Evolutionary conservation across 2,113 vertebrate genomes (phyloP).

Genomic region (Mastomys coucha): DNA sequence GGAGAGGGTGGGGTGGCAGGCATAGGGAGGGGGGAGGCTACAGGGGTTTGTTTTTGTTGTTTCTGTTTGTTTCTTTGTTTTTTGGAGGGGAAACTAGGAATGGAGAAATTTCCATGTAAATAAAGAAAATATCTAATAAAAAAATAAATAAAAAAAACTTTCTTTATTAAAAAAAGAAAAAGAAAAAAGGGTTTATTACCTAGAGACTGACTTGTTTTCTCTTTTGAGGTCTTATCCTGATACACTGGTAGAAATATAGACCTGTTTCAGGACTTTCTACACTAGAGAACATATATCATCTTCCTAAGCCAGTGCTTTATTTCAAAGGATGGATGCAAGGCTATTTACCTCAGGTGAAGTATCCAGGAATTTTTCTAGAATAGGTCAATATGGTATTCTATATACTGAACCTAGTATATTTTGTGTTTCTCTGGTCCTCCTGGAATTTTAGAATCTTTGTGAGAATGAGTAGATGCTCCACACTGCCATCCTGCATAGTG

Average conservation of each 20-base stretch:
- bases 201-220: neutral
- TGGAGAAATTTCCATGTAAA: too few species aligned
- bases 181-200: neutral
- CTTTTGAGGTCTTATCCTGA: neutral
- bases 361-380: neutral
- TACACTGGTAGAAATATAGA: neutral
- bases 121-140: too few species aligned
- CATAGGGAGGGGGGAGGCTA: too few species aligned
- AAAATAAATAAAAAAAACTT: too few species aligned
- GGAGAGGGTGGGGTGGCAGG: too few species aligned
- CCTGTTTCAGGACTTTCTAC: neutral
- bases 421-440: neutral
- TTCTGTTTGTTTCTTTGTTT: too few species aligned
- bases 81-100: too few species aligned
- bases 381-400: neutral
- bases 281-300: neutral
- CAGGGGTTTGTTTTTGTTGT: too few species aligned
- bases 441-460: neutral
- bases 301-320: neutral
- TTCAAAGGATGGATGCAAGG: neutral
- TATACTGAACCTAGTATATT: neutral
- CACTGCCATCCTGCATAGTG: neutral
- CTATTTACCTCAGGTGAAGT: neutral
- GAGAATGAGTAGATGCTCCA: neutral
- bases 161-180: too few species aligned